Conservation (phyloP, 2,888 invertebrate genomes). For the Horisme vitalbata region DNA sequence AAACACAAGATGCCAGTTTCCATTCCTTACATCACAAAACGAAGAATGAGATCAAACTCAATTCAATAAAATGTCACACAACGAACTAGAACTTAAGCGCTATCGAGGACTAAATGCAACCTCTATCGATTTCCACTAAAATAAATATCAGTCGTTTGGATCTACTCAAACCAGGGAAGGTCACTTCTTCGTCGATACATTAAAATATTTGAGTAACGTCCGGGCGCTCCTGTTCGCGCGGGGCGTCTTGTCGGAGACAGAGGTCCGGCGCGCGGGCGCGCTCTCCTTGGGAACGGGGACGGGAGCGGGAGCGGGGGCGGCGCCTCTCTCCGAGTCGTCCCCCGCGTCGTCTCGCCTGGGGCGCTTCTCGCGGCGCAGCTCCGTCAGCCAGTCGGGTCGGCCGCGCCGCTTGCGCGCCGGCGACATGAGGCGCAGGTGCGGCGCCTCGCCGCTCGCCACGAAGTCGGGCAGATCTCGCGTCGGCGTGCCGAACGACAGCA, state of each 20-base stretch:
- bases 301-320: too few species aligned
- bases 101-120: too few species aligned
- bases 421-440: constrained; percentile 87
- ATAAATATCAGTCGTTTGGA: constrained; percentile 39
- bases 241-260: constrained; percentile 53
- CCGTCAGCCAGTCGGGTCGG: constrained; percentile 84
- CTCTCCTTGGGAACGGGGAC: constrained; percentile 62
- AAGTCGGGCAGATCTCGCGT: constrained; percentile 90
- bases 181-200: constrained; percentile 49
- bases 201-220: constrained; percentile 67
- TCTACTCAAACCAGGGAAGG: not conserved
- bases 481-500: constrained; percentile 75
- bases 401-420: constrained; percentile 85
- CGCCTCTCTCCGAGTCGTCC: too few species aligned
- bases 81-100: too few species aligned
- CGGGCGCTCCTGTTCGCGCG: constrained; percentile 47
- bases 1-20: too few species aligned
- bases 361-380: constrained; percentile 50
- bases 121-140: too few species aligned
- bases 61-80: too few species aligned
- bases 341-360: too few species aligned
- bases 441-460: constrained; percentile 89
- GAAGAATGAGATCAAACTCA: too few species aligned
- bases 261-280: constrained; percentile 48
- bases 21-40: too few species aligned